phyloP scores from a whole-genome alignment of 2,888 invertebrate genomes.

The Aethes cnicana region DNA sequence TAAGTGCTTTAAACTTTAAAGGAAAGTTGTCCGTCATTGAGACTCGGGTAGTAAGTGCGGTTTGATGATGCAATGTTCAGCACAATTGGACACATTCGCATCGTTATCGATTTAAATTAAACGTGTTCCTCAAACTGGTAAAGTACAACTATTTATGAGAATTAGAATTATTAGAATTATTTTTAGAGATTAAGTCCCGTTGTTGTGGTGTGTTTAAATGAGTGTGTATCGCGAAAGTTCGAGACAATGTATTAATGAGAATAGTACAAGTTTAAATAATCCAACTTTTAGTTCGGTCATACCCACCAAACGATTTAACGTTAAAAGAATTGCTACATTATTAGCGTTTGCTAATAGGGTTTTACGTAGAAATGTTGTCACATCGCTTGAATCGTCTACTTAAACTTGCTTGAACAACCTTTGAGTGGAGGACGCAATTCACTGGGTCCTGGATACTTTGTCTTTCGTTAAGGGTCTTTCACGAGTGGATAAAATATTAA shows the following conservation, averaged over 20 bases:
- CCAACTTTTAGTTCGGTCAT: no score
- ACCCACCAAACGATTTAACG: no score
- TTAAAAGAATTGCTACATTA: slow-evolving; percentile 11
- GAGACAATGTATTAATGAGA: no score
- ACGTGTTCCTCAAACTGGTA: slow-evolving; percentile 55
- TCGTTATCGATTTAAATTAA: slow-evolving; percentile 48
- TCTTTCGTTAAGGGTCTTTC: slow-evolving; percentile 6
- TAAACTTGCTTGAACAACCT: slow-evolving; percentile 12
- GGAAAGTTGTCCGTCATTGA: slow-evolving; percentile 29
- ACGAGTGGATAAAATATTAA: slow-evolving; percentile 2
- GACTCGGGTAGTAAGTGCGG: slow-evolving; percentile 20
- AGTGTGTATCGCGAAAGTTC: no score
- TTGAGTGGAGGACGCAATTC: slow-evolving; percentile 12
- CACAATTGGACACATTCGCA: slow-evolving; percentile 47
- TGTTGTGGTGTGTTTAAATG: no score
- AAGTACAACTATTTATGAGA: slow-evolving; percentile 54
- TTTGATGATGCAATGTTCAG: slow-evolving; percentile 42
- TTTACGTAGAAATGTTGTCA: slow-evolving; percentile 28
- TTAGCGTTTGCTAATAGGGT: slow-evolving; percentile 15
- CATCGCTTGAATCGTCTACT: slow-evolving; percentile 25
- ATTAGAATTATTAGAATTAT: no score
- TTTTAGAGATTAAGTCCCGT: no score
- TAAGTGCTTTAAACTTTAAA: slow-evolving; percentile 24
- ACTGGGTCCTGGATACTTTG: slow-evolving; percentile 17
- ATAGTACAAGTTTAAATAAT: no score